Conservation (phyloP, 92 coral and sea anemone species). For the Epizoanthus stellaris region DNA sequence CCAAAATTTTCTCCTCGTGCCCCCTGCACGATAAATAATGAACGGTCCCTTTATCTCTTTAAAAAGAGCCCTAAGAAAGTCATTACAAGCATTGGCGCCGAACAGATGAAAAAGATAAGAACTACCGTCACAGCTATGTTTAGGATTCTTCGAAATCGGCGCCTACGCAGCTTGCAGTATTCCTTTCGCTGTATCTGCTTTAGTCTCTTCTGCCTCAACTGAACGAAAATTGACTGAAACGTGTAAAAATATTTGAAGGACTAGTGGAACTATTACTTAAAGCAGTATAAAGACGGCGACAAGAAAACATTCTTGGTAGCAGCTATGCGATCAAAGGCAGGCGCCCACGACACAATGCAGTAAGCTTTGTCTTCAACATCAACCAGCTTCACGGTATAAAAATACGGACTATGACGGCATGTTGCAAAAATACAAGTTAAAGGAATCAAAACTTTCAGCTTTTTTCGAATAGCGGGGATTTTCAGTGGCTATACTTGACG, state of each 20-base stretch:
- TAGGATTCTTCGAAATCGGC: not conserved
- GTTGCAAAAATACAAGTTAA: not conserved
- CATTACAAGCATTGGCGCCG: not conserved
- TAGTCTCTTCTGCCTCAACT: conserved; percentile 4
- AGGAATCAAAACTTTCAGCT: not conserved
- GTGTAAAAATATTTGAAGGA: not conserved
- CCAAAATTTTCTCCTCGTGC: too few species aligned
- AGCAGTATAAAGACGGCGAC: not conserved
- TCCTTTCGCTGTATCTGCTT: not conserved
- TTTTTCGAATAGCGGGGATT: not conserved
- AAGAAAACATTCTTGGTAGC: not conserved
- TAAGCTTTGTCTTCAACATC: not conserved
- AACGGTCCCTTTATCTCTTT: too few species aligned
- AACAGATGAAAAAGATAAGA: not conserved
- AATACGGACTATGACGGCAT: not conserved
- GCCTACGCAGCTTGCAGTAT: not conserved
- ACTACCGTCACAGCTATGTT: conserved; percentile 3
- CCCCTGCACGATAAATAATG: too few species aligned
- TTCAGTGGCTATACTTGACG: conserved; percentile 17
- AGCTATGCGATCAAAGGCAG: not conserved
- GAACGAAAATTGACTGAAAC: not conserved
- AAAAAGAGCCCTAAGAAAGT: not conserved
- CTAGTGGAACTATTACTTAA: not conserved
- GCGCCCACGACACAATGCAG: not conserved
- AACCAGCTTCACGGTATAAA: conserved; percentile 17